phyloP scores from a whole-genome alignment of 2,113 vertebrate species.

The rabbit (Oryctolagus cuniculus) region DNA sequence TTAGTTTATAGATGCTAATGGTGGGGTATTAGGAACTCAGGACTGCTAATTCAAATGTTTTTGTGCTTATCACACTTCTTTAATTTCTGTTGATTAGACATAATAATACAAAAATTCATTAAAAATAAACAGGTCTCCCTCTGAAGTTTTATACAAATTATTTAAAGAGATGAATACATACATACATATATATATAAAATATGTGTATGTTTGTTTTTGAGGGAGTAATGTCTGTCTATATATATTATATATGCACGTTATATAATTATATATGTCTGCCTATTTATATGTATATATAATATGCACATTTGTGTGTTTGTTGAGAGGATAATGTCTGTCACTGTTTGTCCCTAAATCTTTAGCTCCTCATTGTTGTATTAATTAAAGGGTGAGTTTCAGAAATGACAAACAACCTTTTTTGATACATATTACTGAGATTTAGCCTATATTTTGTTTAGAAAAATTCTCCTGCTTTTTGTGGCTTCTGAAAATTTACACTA shows the following conservation, averaged over 20 bases:
- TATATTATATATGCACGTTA: too few relatives aligned
- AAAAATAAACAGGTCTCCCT: constrained; percentile 14
- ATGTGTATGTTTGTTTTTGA: neutral
- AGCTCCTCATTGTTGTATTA: neutral
- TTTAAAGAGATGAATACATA: neutral
- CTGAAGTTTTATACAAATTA: neutral
- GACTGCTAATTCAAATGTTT: neutral
- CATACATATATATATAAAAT: neutral
- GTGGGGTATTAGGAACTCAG: neutral
- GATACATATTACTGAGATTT: constrained; percentile 22
- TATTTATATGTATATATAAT: neutral
- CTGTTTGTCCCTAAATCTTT: neutral
- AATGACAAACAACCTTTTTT: neutral
- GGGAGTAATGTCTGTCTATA: neutral
- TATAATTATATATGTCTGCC: neutral
- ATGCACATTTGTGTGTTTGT: neutral
- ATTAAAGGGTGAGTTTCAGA: neutral
- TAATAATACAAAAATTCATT: neutral
- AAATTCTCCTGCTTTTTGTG: constrained; percentile 16
- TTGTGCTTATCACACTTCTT: neutral
- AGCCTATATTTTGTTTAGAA: constrained; percentile 3
- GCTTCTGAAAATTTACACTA: neutral
- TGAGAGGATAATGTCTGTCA: neutral
- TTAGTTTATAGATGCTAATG: neutral
- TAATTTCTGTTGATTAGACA: constrained; percentile 5